Percentiles rank a stretch among this genome's conserved stretches.
Conservation (phyloP, 2,113 vertebrate species). For the Tenebrosternarchus preto region DNA sequence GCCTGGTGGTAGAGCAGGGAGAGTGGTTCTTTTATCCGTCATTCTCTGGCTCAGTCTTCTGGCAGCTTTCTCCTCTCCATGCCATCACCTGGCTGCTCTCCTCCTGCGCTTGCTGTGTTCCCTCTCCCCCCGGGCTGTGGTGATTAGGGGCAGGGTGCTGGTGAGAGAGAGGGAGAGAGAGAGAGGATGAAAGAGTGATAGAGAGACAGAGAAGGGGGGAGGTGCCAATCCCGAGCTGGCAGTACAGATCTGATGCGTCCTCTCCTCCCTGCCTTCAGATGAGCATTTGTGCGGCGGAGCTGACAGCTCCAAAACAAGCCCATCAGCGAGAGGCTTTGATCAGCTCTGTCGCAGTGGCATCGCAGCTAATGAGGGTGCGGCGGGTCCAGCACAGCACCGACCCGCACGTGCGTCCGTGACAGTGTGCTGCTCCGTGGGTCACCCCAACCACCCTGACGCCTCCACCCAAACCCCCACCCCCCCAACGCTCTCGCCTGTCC, state of each 20-base stretch:
- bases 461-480: background rate
- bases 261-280: slow-evolving; percentile 44
- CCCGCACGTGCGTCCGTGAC: slow-evolving; percentile 19
- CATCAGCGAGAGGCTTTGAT: slow-evolving; percentile 56
- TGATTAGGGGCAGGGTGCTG: slow-evolving; percentile 12
- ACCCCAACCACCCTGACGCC: background rate
- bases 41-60: slow-evolving; percentile 28
- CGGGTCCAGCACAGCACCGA: slow-evolving; percentile 39
- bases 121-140: slow-evolving; percentile 25
- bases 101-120: background rate
- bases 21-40: slow-evolving; percentile 38
- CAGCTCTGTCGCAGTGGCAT: slow-evolving; percentile 43
- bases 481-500: background rate
- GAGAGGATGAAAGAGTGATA: slow-evolving; percentile 10
- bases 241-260: slow-evolving; percentile 43
- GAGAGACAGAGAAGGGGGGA: slow-evolving; percentile 32
- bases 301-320: slow-evolving; percentile 56
- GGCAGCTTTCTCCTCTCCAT: slow-evolving; percentile 16
- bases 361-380: slow-evolving; percentile 53
- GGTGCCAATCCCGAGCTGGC: slow-evolving; percentile 8
- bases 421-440: slow-evolving; percentile 33
- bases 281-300: slow-evolving; percentile 48
- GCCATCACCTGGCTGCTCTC: slow-evolving; percentile 31
- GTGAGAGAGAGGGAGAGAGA: background rate
- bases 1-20: slow-evolving; percentile 36